Base-by-base conservation (phyloP, 2,888 invertebrate species). In the Drosophila macrospina region DNA sequence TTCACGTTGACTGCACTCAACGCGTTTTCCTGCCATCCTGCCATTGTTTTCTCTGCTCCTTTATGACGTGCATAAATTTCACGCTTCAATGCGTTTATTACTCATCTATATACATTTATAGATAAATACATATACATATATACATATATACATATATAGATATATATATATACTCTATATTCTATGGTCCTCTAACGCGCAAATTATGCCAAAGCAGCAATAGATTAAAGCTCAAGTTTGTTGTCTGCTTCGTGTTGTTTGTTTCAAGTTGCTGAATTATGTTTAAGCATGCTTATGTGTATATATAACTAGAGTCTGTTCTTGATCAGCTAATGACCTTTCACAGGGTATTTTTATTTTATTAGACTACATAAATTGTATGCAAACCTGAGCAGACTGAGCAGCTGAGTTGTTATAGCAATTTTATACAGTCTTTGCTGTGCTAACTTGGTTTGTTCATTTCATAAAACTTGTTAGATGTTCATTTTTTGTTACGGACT, bases 31-130 rank as follows among this genome's bases (percentile, higher is more conserved):
- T 36, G 24, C 26, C 11, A 4, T 39, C 26, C 36, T 32, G n/a
- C 10, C 69, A 48, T 73, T 67, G 74, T 74, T 60, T 32, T 8
- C n/a, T 3, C 3, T 20, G 20, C 20, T 51, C n/a, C 61, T 57
- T 62, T 52, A 77, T 47, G 69, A 71, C 59, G 67, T 64, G 83
- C 68, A 89, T 85, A 82, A 74, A 85, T 85, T 89, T 68, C 6
- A 69, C 63, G 65, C 80, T 69, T 59, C 73, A 69, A 59, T 79
- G 84, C 67, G 52, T 72, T 71, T 62, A 66, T 48, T 37, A 28
- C 60, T 51, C 47, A 37, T 26, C n/a, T n/a, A n/a, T n/a, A 50
- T 39, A 48, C 3, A 20, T 20, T 2, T 20, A 20, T 20, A 20
- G 1, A 20, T 20, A 20, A 2, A 20, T 20, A 20, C 3, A 20